Base-by-base conservation (phyloP, 2,888 invertebrate genomes). In the Athalia circularis region DNA sequence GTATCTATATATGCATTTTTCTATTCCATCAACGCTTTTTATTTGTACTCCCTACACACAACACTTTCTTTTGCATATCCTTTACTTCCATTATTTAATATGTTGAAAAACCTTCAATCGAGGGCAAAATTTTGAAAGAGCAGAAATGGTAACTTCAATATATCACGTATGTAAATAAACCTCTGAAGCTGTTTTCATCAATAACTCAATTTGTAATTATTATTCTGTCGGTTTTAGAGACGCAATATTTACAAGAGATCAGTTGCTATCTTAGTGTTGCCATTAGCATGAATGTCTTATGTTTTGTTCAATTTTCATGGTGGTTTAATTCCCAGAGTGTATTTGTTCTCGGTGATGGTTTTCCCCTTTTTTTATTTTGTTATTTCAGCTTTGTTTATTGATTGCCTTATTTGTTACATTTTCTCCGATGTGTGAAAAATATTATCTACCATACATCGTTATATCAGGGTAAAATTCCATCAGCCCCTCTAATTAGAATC, bases 1-100 rank as follows among this genome's bases (percentile, higher is more conserved):
- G 79, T 82, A 82, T 81, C 82, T 83, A 83, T 81, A 77, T 59
- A 82, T 79, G 81, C 68, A 68, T 52, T 52, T 77, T 74, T 80
- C 79, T 45, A 54, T 67, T 76, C 13, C 50, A 81, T 81, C 80
- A 78, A 78, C 64, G 65, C 50, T 65, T 64, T 48, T 57, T 15
- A 70, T 64, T n/a, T 54, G 29, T 43, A 15, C 67, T 70, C 68
- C 65, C 70, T 75, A 61, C 61, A 64, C 77, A 59, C 59, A 72
- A 54, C 29, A 29, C 29, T 29, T 29, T 29, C 29, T 29, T 29
- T 29, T 29, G 29, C 29, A 29, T 29, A 29, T 29, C 29, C 29
- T 29, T 29, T 29, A 0, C 29, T 29, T 29, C 29, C 29, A 29
- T 29, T 29, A 29, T 29, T 29, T 29, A 29, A 29, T 29, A 29